These are phyloP conservation scores for Aphaenogaster rudis DNA, from an alignment of 1,140 invertebrate genomes.

Conservation along the genomic window DNA sequence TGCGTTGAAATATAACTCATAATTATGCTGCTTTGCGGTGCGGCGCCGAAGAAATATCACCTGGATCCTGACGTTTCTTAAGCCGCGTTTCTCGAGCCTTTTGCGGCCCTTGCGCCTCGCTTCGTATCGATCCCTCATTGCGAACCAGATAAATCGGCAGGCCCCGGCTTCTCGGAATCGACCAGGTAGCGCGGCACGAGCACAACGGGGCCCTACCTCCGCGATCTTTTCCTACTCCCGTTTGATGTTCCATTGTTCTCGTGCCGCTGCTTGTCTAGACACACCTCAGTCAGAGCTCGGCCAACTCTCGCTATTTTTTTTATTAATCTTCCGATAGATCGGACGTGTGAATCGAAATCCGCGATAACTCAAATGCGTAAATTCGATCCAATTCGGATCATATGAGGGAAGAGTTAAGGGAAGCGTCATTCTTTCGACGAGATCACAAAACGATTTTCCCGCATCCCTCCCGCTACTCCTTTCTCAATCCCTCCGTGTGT, in stretches of 20 bases:
- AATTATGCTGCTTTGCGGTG: not conserved
- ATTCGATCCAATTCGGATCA: not conserved
- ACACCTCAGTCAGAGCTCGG: not conserved
- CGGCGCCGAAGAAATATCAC: constrained; percentile 21
- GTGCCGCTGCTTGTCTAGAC: not conserved
- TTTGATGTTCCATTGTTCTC: constrained; percentile 52
- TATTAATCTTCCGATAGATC: not conserved
- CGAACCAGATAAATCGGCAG: constrained; percentile 81
- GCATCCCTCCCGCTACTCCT: not conserved
- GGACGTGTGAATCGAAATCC: not conserved
- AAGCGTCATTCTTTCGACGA: not conserved
- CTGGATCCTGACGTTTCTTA: not conserved
- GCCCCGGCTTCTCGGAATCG: constrained; percentile 79
- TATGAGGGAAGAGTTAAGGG: not conserved
- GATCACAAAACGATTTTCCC: constrained; percentile 24
- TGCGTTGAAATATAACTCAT: constrained; percentile 13
- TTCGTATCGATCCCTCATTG: constrained; percentile 79
- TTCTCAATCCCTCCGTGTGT: not conserved
- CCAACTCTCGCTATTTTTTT: not conserved
- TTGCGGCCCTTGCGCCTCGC: constrained; percentile 39
- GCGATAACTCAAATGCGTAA: not conserved
- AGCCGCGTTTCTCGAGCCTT: constrained; percentile 18
- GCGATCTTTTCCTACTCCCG: constrained; percentile 37
- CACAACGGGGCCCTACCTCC: constrained; percentile 43
- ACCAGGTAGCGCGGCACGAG: constrained; percentile 77